Base-by-base conservation (phyloP, 2,888 invertebrate species). In the Galerucella calmariensis region DNA sequence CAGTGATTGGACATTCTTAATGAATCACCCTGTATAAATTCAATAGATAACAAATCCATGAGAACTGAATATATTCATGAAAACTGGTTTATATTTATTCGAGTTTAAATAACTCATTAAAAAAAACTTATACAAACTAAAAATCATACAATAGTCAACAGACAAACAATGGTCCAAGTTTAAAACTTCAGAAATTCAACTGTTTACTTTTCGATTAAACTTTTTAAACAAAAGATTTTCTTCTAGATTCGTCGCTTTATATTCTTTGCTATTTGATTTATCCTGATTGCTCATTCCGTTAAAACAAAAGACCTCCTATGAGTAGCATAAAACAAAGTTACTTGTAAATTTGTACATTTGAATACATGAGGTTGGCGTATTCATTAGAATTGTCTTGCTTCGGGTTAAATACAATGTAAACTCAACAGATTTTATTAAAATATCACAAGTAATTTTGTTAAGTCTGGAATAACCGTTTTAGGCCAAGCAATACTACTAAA, bases 391-490 rank as follows among this genome's bases (percentile, higher is more conserved):
- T 59, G 59, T 27, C 27, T 59, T 14, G 12, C 59, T 27, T 59
- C 27, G 27, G 27, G 59, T 12, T 14, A 59, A 59, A 11, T 27
- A 59, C 12, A 59, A 27, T 27, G 14, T 27, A 59, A 59, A 24
- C 59, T 24, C 11, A 59, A 59, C 59, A 27, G 12, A 59, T 59
- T 59, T 59, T 59, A 59, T 59, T 16, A 59, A 59, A 59, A 59
- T 24, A 59, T 59, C 16, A 59, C 59, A 5, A 11, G 59, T 20
- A 24, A 27, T 4, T 3, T 59, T 59, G 35, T 41, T 6, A 0
- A 9, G 35, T 41, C 8, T 41, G 35, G 35, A 41, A 41, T 9
- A 41, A 8, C 35, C 35, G 35, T 9, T 9, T 5, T 35, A 35
- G 35, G 35, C 35, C 35, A 35, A 35, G 35, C 35, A 35, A 35